These are phyloP conservation scores for Erpornis zantholeuca DNA, from an alignment of 2,113 vertebrate genomes.

Conservation along the genomic window DNA sequence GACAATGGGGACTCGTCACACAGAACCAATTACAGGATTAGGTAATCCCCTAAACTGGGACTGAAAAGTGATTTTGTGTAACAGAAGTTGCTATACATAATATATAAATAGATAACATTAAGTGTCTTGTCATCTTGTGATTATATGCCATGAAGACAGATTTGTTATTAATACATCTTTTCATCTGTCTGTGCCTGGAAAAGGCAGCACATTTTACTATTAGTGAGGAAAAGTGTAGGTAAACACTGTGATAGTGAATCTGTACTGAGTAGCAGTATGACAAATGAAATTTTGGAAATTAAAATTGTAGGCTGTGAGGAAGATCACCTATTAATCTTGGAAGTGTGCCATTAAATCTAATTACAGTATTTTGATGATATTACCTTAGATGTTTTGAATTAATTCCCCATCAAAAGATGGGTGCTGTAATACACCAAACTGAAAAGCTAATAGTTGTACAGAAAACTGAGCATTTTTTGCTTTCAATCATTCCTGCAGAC, in stretches of 20 bases:
- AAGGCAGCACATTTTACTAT: not conserved
- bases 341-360: constrained; percentile 63
- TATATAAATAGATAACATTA: constrained; percentile 51
- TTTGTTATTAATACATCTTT: constrained; percentile 43
- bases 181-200: constrained; percentile 23
- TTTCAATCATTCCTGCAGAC: not conserved
- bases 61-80: constrained; percentile 62
- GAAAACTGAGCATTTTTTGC: not conserved
- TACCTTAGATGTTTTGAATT: constrained; percentile 15
- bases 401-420: not conserved
- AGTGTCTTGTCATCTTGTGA: constrained; percentile 50
- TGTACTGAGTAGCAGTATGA: not conserved
- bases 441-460: not conserved
- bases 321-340: constrained; percentile 61
- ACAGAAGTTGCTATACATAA: constrained; percentile 58
- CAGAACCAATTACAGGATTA: constrained; percentile 46
- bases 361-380: constrained; percentile 60
- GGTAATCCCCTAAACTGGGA: constrained; percentile 48
- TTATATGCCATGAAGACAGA: constrained; percentile 37
- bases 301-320: constrained; percentile 58
- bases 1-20: not conserved
- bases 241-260: not conserved
- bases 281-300: constrained; percentile 52
- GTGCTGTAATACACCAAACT: constrained; percentile 1
- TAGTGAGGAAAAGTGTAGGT: not conserved